Conservation (phyloP, 2,797 vertebrate genomes). For the Anolis apletophallus region DNA sequence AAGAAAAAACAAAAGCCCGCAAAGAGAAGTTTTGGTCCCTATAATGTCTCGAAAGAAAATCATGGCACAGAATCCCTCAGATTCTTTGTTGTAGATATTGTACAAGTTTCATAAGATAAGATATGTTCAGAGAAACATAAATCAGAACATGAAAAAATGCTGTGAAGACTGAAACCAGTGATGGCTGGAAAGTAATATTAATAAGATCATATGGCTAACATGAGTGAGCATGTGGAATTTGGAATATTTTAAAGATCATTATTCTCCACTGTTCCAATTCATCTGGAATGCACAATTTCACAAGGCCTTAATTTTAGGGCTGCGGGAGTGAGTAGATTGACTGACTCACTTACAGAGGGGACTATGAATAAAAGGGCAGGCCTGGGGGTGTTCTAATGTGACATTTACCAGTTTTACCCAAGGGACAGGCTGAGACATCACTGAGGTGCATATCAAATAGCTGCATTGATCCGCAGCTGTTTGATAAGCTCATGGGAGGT, state of each 20-base stretch:
- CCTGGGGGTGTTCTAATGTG: neutral
- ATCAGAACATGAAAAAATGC: neutral
- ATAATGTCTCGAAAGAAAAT: neutral
- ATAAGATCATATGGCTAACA: neutral
- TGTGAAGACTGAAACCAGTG: neutral
- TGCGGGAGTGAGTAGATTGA: neutral
- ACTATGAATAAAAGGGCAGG: neutral
- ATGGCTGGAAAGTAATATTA: neutral
- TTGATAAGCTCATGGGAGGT: neutral
- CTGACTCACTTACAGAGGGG: neutral
- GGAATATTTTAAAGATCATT: conserved; percentile 6
- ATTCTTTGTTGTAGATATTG: neutral
- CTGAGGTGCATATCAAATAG: neutral
- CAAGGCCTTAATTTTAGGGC: neutral
- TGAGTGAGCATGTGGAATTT: neutral
- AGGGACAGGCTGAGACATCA: neutral
- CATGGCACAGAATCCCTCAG: neutral
- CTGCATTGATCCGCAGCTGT: neutral
- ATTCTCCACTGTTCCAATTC: neutral
- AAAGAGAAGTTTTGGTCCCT: neutral
- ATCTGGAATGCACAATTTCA: neutral
- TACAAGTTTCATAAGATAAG: neutral
- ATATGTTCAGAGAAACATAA: neutral
- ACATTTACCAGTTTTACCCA: neutral
- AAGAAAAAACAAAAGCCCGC: neutral